Evolutionary conservation across 1,140 invertebrate genomes (phyloP), one percentile per base, ranked within the genome.

Genomic region (Subanguina moxae): DNA sequence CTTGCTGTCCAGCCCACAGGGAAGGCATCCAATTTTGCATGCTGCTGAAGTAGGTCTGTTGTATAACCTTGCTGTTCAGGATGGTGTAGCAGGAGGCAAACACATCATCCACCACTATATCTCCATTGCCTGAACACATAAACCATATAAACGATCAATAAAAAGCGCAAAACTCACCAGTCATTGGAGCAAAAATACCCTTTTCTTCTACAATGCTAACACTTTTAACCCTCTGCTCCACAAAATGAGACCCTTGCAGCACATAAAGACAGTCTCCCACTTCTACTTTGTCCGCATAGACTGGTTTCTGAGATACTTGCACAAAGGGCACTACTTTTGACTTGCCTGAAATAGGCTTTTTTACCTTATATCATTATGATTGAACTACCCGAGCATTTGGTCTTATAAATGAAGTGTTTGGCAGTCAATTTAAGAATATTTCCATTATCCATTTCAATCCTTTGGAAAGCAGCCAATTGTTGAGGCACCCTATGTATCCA

Each of bases 111-210:
- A 67, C 75, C 23, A 75, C 65, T 19, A 75, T 64, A 64, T 75
- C 63, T 15, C 73, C 73, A 23, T 30, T 67, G n/a, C 28, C 48
- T 25, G 32, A 38, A 38, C 32, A 38, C 32, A 38, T 38, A 38
- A 38, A 11, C 32, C 11, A 38, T 38, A 11, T 11, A 38, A 38
- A 11, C 32, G 3, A 38, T 5, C 32, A 3, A 3, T 38, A 11
- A 3, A 38, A 38, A 38, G 3, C 3, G 11, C 32, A 5, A 59
- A 25, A n/a, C 17, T 8, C 17, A 59, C 17, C 21, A 48, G 74
- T 75, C 71, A 75, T 69, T 42, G 74, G 74, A 13, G 74, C 75
- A 56, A 74, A 75, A 27, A 75, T 75, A 19, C 74, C 73, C n/a
- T 32, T 62, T 38, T 69, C 71, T n/a, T 57, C 25, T 28, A 72